Evolutionary conservation across 1,140 invertebrate species (phyloP), one percentile per base, ranked within the genome.

Genomic region (Sycobia sp.): DNA sequence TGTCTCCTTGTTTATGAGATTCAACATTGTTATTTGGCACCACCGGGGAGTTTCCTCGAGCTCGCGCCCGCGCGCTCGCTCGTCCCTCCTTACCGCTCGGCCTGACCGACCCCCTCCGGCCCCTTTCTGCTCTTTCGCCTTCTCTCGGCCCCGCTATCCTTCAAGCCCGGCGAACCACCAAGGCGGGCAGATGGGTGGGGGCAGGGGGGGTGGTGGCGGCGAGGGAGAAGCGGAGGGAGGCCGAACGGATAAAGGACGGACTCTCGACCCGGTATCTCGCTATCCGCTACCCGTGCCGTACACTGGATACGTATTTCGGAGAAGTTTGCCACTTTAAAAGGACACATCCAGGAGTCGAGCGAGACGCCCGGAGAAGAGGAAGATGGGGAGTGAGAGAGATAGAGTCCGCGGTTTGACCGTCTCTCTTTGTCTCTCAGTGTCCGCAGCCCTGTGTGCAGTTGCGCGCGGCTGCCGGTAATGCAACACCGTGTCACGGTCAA

Each of bases 1-100:
- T 82, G 80, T 81, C 79, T 81, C 77, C 78, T 82, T 82, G 80
- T 82, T 82, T 82, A 82, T 82, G 80, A 80, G 80, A 82, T 81
- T 80, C 79, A 79, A 80, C 80, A 81, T 82, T 81, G 80, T 82
- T 82, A 82, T 82, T 82, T 82, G 79, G 79, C 80, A 81, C 79
- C 79, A 74, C 74, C 71, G 74, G 69, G 76, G 77, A 80, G 78
- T 79, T 82, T 67, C 68, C 69, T 47, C 38, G 65, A 22, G 39
- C 25, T 66, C 65, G 49, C 63, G 67, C 60, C 65, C 64, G 66
- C 69, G 43, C 67, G 61, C 65, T 67, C 65, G 67, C 32, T 9
- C 51, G n/a, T 50, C 68, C 3, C 65, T 68, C 62, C 49, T 63
- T 66, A 46, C 67, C 18, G 27, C 53, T 23, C 47, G 14, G n/a